phyloP scores from a whole-genome alignment of 1,140 invertebrate species.

The Hycleus cichorii region DNA sequence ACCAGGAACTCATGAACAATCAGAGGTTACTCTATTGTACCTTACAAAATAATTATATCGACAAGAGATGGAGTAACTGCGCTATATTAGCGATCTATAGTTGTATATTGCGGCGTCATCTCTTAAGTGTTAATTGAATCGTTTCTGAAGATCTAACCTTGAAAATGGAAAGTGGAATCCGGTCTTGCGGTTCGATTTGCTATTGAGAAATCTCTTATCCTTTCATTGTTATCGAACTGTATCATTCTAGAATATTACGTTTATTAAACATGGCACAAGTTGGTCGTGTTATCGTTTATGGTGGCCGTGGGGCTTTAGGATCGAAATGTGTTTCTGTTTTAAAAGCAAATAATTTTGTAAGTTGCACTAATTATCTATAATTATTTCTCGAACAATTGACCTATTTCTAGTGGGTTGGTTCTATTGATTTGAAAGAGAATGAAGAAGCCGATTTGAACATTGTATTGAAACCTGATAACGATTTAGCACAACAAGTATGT shows the following conservation, averaged over 20 bases:
- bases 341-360: constrained; percentile 83
- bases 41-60: no score
- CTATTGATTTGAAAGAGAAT: constrained; percentile 84
- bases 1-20: no score
- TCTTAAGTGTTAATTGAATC: no score
- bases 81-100: no score
- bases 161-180: no score
- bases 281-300: constrained; percentile 81
- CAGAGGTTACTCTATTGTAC: no score
- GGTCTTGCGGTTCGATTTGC: no score
- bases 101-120: no score
- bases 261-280: constrained; percentile 22
- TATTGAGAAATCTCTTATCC: background rate
- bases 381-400: background rate
- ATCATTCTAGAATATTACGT: background rate
- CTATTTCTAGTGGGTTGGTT: constrained; percentile 74
- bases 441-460: constrained; percentile 87
- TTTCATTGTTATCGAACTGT: background rate
- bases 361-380: constrained; percentile 26
- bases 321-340: constrained; percentile 78
- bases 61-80: no score
- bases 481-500: constrained; percentile 70
- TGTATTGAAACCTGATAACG: constrained; percentile 65
- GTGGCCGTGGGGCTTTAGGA: constrained; percentile 90
- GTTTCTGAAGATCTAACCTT: no score